These are phyloP conservation scores for Temnothorax curvispinosus DNA, from an alignment of 1,140 invertebrate genomes.

Conservation along the genomic window DNA sequence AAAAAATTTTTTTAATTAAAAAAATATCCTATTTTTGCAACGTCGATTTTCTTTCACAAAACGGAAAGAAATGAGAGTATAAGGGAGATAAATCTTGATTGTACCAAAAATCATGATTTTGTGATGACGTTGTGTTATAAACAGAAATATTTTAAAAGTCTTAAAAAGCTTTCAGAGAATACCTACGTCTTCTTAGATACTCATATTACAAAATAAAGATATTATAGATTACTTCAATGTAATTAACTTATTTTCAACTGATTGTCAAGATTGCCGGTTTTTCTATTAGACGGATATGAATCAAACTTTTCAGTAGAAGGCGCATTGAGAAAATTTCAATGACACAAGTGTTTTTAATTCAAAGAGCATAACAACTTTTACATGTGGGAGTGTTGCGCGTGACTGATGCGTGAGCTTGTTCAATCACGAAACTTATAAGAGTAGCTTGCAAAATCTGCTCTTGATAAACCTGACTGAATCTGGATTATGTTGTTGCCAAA, in stretches of 20 bases:
- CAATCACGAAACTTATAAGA: background rate
- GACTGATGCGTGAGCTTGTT: background rate
- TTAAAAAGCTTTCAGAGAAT: background rate
- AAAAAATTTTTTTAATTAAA: too few species aligned
- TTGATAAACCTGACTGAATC: background rate
- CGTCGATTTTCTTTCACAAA: too few species aligned
- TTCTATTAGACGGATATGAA: background rate
- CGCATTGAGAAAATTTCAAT: background rate
- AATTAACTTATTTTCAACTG: background rate
- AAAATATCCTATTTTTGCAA: too few species aligned
- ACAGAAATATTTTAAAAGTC: background rate
- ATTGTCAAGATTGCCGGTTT: background rate
- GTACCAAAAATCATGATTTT: background rate
- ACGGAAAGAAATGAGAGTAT: too few species aligned
- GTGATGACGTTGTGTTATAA: background rate
- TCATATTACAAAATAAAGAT: background rate
- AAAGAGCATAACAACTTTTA: background rate
- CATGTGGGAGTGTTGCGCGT: too few species aligned
- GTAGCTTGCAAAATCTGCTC: background rate
- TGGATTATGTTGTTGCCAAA: background rate
- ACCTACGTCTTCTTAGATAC: background rate
- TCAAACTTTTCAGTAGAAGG: background rate
- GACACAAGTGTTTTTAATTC: background rate
- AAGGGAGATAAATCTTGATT: too few species aligned
- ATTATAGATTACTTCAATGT: background rate